Evolutionary conservation across 2,888 invertebrate species (phyloP), one percentile per base, ranked within the genome.

Genomic region (Sclerodermus sp.): DNA sequence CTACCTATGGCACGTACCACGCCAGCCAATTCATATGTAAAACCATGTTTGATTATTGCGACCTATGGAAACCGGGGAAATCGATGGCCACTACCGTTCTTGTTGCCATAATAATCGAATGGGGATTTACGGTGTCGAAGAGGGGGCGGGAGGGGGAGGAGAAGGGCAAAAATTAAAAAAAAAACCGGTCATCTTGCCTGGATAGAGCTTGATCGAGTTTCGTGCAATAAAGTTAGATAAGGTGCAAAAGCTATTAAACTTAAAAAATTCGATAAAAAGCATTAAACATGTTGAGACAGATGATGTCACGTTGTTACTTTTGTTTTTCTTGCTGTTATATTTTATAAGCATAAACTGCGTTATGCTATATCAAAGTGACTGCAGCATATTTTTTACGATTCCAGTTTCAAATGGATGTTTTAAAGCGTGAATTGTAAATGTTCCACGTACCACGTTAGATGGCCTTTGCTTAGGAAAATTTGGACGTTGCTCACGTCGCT

Each of bases 321-420:
- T 64, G 57, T 69, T 66, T 63, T 64, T 67, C 60, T 67, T 66
- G 64, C 65, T 62, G 55, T 51, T 47, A 58, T 69, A 65, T 63
- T 66, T 63, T 66, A 58, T 65, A 67, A 62, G 55, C 52, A 60
- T 57, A 58, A 62, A 63, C 58, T 43, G 47, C 54, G 62, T 49
- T 46, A 58, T 56, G 58, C 55, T 51, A 57, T 46, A 53, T 53
- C 60, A 57, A 58, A 57, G 53, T 55, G 49, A 57, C 50, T 55
- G 60, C 61, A 52, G 50, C 55, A 60, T 68, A 68, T 68, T 67
- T 68, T 68, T 62, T 68, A 66, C 62, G 58, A 62, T 54, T 57
- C 49, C 55, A 53, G 57, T 59, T 54, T 52, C 47, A 56, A 55
- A 50, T 47, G 16, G 30, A 12, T 14, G 34, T n/a, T 34, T 13